Percentiles rank a stretch among this genome's conserved stretches.
phyloP scores from a whole-genome alignment of 2,888 invertebrate genomes.

The Acleris emargana region DNA sequence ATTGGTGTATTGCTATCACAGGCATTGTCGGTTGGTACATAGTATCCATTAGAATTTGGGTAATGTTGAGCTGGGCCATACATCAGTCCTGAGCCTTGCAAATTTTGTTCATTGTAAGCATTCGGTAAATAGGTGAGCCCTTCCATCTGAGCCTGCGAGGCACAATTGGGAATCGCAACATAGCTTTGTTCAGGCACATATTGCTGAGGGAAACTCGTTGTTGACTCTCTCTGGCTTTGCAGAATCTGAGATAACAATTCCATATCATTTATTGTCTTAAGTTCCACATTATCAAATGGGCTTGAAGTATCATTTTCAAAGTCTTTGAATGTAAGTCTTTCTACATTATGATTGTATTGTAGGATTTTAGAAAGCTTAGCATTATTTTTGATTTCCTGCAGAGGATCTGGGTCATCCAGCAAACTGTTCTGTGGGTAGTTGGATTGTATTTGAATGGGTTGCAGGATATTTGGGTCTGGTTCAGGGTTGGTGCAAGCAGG shows the following conservation, averaged over 20 bases:
- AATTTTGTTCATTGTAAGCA: constrained; percentile 66
- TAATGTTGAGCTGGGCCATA: constrained; percentile 69
- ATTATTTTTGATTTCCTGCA: constrained; percentile 65
- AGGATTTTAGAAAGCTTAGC: constrained; percentile 62
- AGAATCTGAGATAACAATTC: constrained; percentile 93
- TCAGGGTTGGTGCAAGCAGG: constrained; percentile 55
- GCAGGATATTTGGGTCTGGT: constrained; percentile 67
- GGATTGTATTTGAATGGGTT: constrained; percentile 73
- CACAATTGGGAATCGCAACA: constrained; percentile 58
- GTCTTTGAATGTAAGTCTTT: constrained; percentile 86
- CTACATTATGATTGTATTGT: constrained; percentile 67
- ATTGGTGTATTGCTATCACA: constrained; percentile 55
- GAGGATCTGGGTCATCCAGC: constrained; percentile 76
- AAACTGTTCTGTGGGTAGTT: constrained; percentile 64
- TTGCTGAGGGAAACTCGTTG: constrained; percentile 55
- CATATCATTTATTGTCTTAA: constrained; percentile 96
- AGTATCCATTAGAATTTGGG: constrained; percentile 67
- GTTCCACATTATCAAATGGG: constrained; percentile 96
- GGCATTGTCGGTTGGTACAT: constrained; percentile 55
- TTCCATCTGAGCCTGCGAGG: constrained; percentile 68
- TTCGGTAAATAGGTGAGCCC: constrained; percentile 67
- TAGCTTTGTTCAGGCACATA: constrained; percentile 59
- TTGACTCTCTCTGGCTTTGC: constrained; percentile 68
- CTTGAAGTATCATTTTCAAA: constrained; percentile 96
- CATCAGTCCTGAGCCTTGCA: constrained; percentile 62